A percentile compares a stretch with the other conserved stretches of the same genome.
phyloP scores from a whole-genome alignment of 2,113 vertebrate species.

The Macquaria ambigua region DNA sequence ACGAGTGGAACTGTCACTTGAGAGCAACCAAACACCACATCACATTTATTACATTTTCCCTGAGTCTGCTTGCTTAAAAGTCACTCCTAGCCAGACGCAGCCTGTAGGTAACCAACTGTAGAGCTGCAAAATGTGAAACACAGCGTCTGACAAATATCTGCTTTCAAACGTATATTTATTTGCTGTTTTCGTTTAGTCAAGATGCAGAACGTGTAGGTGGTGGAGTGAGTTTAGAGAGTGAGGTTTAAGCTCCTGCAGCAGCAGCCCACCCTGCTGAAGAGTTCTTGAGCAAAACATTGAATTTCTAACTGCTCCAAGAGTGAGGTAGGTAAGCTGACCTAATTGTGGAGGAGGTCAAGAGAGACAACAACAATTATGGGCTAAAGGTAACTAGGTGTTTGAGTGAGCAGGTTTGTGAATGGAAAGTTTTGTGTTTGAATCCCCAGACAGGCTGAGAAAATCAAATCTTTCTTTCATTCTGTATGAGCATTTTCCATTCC shows the following conservation, averaged over 20 bases:
- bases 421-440: not conserved
- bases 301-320: not conserved
- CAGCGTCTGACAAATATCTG: conserved; percentile 35
- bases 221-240: conserved; percentile 4
- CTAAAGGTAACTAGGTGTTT: not conserved
- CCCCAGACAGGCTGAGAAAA: not conserved
- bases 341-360: not conserved
- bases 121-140: conserved; percentile 36
- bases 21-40: conserved; percentile 52
- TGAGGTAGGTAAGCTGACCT: not conserved
- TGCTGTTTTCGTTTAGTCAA: not conserved
- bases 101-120: conserved; percentile 34
- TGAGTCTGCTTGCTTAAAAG: conserved; percentile 30
- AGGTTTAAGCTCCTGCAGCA: conserved; percentile 13
- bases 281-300: not conserved
- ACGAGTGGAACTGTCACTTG: conserved; percentile 39
- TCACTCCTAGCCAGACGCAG: not conserved
- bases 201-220: conserved; percentile 24
- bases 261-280: not conserved
- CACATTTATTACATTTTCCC: conserved; percentile 45
- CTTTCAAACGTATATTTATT: conserved; percentile 39
- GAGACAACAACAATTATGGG: not conserved
- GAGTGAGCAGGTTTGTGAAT: not conserved
- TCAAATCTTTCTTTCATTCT: too few species aligned
- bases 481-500: too few species aligned